A percentile compares a stretch with the other conserved stretches of the same genome.
phyloP scores from a whole-genome alignment of 2,113 vertebrate species.

The Eurystomus gularis region DNA sequence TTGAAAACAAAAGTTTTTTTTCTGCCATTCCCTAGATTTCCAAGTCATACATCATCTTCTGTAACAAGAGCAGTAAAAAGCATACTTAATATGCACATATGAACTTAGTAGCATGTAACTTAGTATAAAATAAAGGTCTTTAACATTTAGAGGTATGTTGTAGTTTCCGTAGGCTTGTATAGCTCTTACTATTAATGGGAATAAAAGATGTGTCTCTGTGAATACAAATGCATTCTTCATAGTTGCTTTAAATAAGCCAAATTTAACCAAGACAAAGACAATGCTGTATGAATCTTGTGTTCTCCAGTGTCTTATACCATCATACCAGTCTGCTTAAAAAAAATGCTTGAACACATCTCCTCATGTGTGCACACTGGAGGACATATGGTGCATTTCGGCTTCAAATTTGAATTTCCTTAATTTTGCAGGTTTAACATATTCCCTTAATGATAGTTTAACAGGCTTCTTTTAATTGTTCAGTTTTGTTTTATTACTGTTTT shows the following conservation, averaged over 20 bases:
- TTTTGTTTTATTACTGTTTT: conserved; percentile 65
- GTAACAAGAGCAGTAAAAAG: neutral
- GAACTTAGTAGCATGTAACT: neutral
- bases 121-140: neutral
- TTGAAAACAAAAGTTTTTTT: neutral
- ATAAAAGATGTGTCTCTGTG: neutral
- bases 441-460: conserved; percentile 64
- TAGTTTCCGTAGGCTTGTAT: conserved; percentile 10
- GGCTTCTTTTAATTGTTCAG: conserved; percentile 61
- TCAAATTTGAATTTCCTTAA: conserved; percentile 72
- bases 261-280: neutral
- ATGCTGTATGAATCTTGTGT: neutral
- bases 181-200: neutral
- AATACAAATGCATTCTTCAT: neutral
- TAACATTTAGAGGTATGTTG: neutral
- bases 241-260: neutral
- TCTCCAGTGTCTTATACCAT: neutral
- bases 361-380: conserved; percentile 50
- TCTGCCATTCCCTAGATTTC: neutral
- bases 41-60: neutral
- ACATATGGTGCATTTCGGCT: conserved; percentile 73
- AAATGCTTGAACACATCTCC: conserved; percentile 44
- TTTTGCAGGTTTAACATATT: conserved; percentile 68
- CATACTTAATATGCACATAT: neutral
- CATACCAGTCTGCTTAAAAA: conserved; percentile 29